phyloP scores from a whole-genome alignment of 2,113 vertebrate species.

The Amia ocellicauda region DNA sequence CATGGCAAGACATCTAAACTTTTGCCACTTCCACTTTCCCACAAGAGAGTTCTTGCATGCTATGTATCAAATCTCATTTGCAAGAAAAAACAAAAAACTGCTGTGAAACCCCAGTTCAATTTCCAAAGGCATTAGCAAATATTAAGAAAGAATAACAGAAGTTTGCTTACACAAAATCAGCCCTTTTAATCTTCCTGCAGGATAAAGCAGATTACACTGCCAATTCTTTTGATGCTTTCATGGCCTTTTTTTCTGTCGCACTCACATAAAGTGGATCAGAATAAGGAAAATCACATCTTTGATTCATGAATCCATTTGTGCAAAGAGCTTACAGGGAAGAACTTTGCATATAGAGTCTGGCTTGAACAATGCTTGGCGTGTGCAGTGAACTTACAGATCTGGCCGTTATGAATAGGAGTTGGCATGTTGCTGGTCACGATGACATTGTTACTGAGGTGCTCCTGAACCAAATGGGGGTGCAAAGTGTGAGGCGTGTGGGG shows the following conservation, averaged over 20 bases:
- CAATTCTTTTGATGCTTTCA: conserved; percentile 45
- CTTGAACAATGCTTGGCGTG: neutral
- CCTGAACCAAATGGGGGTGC: conserved; percentile 94
- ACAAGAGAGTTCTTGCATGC: too few relatives aligned
- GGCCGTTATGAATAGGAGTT: conserved; percentile 87
- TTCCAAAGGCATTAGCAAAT: conserved; percentile 59
- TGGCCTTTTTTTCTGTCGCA: conserved; percentile 38
- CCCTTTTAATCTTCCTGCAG: conserved; percentile 58
- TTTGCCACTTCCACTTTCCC: too few relatives aligned
- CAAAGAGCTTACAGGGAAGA: neutral
- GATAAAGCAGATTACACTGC: conserved; percentile 56
- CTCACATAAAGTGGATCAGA: conserved; percentile 28
- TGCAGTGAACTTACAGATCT: conserved; percentile 85
- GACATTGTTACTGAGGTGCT: conserved; percentile 91
- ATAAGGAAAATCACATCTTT: neutral
- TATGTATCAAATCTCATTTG: too few relatives aligned
- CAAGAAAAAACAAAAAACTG: too few relatives aligned
- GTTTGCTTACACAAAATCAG: conserved; percentile 63
- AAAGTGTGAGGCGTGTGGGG: conserved; percentile 88
- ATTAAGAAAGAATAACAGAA: conserved; percentile 58
- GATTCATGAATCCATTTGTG: neutral
- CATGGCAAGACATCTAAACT: too few relatives aligned
- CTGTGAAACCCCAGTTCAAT: conserved; percentile 44
- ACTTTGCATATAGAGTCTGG: neutral
- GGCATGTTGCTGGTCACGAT: conserved; percentile 88